Percentiles rank a stretch among this genome's conserved stretches.
Evolutionary conservation across 1,140 invertebrate species (phyloP).

Genomic region (Papilio aristodemus): DNA sequence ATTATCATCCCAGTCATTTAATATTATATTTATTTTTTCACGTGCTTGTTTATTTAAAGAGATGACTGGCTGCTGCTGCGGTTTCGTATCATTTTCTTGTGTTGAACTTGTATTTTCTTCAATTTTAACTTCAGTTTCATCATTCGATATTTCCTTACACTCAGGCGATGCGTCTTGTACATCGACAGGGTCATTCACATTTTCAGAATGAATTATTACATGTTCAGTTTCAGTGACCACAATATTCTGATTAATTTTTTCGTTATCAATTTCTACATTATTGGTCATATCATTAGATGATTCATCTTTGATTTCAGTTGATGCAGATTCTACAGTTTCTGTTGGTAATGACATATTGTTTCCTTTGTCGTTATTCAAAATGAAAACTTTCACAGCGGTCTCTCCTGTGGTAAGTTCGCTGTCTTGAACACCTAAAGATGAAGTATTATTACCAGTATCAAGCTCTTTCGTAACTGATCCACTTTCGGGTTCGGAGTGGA

Average conservation of each 20-base stretch:
- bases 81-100: conserved; percentile 18
- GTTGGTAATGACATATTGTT: neutral
- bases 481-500: neutral
- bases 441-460: neutral
- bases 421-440: neutral
- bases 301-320: neutral
- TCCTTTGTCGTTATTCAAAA: neutral
- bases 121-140: conserved; percentile 7
- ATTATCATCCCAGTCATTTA: conserved; percentile 80
- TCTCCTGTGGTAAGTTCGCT: neutral
- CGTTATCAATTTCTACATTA: neutral
- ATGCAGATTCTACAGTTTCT: neutral
- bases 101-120: conserved; percentile 27
- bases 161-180: conserved; percentile 28
- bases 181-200: neutral
- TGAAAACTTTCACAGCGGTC: neutral
- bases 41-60: conserved; percentile 37
- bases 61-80: conserved; percentile 26
- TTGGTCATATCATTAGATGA: neutral
- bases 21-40: conserved; percentile 72
- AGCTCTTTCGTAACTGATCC: conserved; percentile 2
- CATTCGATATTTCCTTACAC: conserved; percentile 28
- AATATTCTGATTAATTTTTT: neutral
- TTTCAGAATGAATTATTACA: neutral
- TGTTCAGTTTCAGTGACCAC: neutral